phyloP scores from a whole-genome alignment of 2,888 invertebrate species.

The Nyleta sp. region DNA sequence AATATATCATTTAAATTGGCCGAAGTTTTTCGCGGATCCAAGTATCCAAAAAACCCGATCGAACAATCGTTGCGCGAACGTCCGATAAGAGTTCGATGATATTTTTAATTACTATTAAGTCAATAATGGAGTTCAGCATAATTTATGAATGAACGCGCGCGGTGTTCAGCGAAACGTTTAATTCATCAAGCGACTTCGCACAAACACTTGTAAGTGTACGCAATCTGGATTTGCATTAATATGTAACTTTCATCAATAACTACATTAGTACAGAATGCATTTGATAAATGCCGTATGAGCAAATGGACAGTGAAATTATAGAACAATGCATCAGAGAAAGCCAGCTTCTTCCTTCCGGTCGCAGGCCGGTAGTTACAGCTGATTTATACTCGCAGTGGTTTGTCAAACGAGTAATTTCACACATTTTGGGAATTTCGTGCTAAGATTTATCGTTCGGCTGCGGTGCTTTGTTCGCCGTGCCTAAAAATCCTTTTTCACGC shows the following conservation, averaged over 20 bases:
- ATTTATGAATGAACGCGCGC: constrained; percentile 20
- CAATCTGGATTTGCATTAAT: constrained; percentile 27
- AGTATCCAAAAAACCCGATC: constrained; percentile 12
- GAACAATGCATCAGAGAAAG: constrained; percentile 62
- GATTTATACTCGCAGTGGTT: constrained; percentile 78
- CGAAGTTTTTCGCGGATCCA: constrained; percentile 5
- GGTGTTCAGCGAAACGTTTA: constrained; percentile 4
- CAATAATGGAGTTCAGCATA: constrained; percentile 12
- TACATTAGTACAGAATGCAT: constrained; percentile 29
- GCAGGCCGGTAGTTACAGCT: constrained; percentile 63
- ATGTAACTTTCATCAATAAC: constrained; percentile 55
- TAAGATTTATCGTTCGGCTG: constrained; percentile 43
- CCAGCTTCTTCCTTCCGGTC: constrained; percentile 64
- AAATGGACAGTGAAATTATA: constrained; percentile 67
- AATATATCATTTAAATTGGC: constrained; percentile 21
- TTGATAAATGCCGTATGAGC: constrained; percentile 54
- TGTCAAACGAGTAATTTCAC: constrained; percentile 74
- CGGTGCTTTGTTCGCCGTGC: constrained; percentile 17
- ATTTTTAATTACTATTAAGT: constrained; percentile 32
- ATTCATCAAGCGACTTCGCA: constrained; percentile 18
- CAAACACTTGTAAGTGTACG: constrained; percentile 5
- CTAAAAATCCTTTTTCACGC: constrained; percentile 13
- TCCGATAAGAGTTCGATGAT: constrained; percentile 4
- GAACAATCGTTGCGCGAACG: constrained; percentile 1
- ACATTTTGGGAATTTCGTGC: constrained; percentile 52